Evolutionary conservation across 2,113 vertebrate genomes (phyloP), one percentile per base, ranked within the genome.

Genomic region (Pelvicachromis taeniatus): DNA sequence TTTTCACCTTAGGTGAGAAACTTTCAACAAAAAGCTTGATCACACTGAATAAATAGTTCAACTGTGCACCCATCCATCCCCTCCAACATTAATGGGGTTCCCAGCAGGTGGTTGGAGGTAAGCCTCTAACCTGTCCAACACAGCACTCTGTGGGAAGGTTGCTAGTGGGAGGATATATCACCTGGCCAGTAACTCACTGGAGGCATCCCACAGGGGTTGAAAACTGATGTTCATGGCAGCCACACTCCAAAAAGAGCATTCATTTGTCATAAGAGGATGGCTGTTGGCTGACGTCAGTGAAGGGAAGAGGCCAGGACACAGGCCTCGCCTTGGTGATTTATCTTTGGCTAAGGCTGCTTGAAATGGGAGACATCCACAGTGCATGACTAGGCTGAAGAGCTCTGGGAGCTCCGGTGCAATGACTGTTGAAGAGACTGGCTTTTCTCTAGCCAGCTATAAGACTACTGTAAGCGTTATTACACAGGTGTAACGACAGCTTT

Each of bases 171-270:
- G 63, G 83, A 89, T 65, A 86, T 82, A 91, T 79, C 89, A 84
- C 90, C 84, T 88, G 84, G 90, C 82, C 61, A 68, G 75, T 91
- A 92, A 85, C 86, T 90, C 87, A 90, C 90, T 86, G 23, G 13
- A 65, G 70, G 59, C 38, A 2, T 87, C 90, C 90, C 70, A 45
- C 86, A 68, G 89, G 85, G 89, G 35, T 38, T 81, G 87, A 85
- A 70, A 89, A 85, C 89, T 87, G 89, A 94, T 94, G 87, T 92
- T 93, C 87, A 89, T 83, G 89, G 90, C 84, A 68, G 90, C 88
- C 83, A 70, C 19, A 29, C 88, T 91, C 73, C 4, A 35, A 88
- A 88, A 90, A 70, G 84, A 90, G 77, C 89, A 79, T 87, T 88
- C 87, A 92, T 95, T 92, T 58, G 84, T 93, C 93, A 93, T 83